Percentiles rank a stretch among this genome's conserved stretches.
Evolutionary conservation across 2,888 invertebrate species (phyloP).

Genomic region (Phengaris arion): DNA sequence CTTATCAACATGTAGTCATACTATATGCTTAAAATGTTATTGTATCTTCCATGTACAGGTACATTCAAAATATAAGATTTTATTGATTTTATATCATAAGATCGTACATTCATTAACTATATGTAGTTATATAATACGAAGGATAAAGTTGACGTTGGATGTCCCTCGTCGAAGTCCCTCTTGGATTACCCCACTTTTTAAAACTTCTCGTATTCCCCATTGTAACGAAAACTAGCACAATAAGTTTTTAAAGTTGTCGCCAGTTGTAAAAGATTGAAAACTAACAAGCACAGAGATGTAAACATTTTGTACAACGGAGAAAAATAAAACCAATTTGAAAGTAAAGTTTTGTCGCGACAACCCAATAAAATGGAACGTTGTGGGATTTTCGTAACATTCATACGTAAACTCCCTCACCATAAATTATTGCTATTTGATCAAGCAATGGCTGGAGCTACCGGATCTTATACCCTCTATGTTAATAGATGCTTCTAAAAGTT

Average conservation of each 20-base stretch:
- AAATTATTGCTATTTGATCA: neutral
- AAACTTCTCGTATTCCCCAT: neutral
- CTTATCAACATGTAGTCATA: no score
- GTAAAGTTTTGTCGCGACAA: neutral
- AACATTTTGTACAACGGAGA: conserved; percentile 4
- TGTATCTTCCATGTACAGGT: no score
- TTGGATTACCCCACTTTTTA: neutral
- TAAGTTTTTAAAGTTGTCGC: conserved; percentile 7
- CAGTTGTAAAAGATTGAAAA: neutral
- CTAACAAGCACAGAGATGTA: neutral
- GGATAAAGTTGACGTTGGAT: neutral
- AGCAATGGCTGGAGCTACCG: neutral
- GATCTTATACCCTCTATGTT: neutral
- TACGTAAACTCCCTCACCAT: neutral
- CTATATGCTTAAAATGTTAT: no score
- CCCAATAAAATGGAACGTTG: no score
- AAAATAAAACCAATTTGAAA: neutral
- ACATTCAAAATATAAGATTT: no score
- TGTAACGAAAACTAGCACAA: conserved; percentile 10
- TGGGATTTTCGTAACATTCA: neutral
- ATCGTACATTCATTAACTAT: no score
- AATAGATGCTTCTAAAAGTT: conserved; percentile 3
- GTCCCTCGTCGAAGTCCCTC: no score
- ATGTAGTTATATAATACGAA: no score
- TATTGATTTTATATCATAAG: no score